Percentiles rank a stretch among this genome's conserved stretches.
phyloP scores from a whole-genome alignment of 1,140 invertebrate species.

The Onthophagus taurus region DNA sequence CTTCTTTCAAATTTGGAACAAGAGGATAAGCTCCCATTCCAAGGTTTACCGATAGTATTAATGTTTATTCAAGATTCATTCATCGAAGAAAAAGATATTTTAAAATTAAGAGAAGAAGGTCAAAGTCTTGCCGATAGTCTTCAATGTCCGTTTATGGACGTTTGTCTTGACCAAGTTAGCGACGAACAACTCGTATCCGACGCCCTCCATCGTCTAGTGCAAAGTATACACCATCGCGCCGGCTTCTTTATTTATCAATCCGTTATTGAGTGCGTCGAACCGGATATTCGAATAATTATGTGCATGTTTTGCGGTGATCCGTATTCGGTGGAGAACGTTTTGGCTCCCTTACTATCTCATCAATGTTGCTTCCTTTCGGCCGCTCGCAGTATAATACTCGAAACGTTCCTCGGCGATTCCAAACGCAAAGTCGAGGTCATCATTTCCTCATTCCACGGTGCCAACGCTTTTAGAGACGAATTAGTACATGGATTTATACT shows the following conservation, averaged over 20 bases:
- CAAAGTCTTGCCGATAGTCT: conserved; percentile 81
- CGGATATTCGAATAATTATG: conserved; percentile 85
- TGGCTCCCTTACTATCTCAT: conserved; percentile 80
- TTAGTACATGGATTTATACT: conserved; percentile 93
- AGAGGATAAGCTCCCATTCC: conserved; percentile 75
- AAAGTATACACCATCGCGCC: conserved; percentile 62
- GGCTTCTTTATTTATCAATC: conserved; percentile 62
- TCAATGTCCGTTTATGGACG: conserved; percentile 81
- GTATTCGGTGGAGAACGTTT: conserved; percentile 80
- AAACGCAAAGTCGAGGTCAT: conserved; percentile 88
- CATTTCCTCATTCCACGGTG: conserved; percentile 91
- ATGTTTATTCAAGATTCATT: conserved; percentile 79
- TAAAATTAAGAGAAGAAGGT: conserved; percentile 78
- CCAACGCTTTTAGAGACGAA: conserved; percentile 84
- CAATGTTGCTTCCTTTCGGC: conserved; percentile 79
- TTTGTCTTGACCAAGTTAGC: conserved; percentile 56
- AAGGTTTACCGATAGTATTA: conserved; percentile 80
- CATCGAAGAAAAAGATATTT: conserved; percentile 72
- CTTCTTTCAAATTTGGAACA: conserved; percentile 83
- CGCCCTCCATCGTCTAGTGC: conserved; percentile 63
- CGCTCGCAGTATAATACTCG: conserved; percentile 78
- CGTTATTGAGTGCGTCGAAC: conserved; percentile 69
- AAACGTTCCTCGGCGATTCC: conserved; percentile 82
- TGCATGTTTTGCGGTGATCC: conserved; percentile 97
- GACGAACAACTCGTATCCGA: conserved; percentile 57